These are phyloP conservation scores for Megaleporinus macrocephalus DNA, from an alignment of 2,113 vertebrate genomes.

Conservation along the genomic window DNA sequence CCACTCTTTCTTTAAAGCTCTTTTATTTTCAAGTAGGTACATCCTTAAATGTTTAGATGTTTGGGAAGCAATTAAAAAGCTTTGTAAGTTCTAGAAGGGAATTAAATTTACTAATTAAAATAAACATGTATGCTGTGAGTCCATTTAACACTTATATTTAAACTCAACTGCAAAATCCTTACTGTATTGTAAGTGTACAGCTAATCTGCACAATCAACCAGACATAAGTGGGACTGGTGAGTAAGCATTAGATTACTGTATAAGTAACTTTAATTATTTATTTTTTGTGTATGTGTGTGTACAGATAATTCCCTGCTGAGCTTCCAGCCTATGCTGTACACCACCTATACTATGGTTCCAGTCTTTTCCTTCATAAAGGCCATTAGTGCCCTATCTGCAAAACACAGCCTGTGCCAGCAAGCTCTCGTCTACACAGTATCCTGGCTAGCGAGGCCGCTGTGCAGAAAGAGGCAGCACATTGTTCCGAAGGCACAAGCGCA, in stretches of 20 bases:
- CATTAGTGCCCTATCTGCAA: constrained; percentile 25
- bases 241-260: neutral
- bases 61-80: neutral
- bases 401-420: constrained; percentile 10
- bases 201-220: neutral
- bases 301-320: constrained; percentile 18
- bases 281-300: constrained; percentile 21
- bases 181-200: neutral
- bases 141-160: neutral
- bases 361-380: constrained; percentile 24
- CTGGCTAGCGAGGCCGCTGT: neutral
- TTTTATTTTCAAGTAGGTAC: neutral
- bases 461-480: constrained; percentile 35
- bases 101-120: neutral
- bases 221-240: constrained; percentile 1
- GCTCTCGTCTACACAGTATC: constrained; percentile 4
- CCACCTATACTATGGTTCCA: neutral
- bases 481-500: constrained; percentile 17
- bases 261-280: too few species aligned
- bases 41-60: neutral
- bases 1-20: neutral
- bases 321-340: neutral
- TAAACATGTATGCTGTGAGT: neutral
- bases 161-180: neutral
- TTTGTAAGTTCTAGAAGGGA: neutral